Base-by-base conservation (phyloP, 2,113 vertebrate genomes). In the Neofelis nebulosa region DNA sequence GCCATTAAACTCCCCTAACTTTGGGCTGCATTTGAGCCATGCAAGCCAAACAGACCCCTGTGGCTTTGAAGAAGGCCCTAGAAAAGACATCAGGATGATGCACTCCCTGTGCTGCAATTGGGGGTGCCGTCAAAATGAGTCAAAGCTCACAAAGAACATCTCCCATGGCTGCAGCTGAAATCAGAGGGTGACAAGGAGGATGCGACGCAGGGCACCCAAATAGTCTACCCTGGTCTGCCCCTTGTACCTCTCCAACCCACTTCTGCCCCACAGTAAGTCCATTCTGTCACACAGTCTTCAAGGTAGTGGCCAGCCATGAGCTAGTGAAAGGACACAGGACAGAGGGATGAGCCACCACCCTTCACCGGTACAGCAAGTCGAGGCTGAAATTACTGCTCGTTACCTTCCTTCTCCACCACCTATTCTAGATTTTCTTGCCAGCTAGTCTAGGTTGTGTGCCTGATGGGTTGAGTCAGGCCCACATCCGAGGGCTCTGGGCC, bases 21-120 rank as follows among this genome's bases (percentile, higher is more conserved):
- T 80, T 36, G 33, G 63, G 29, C 45, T 84, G 21, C 48, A 5
- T 66, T 36, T n/a, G n/a, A 92, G 38, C n/a, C 55, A 86, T 31
- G 36, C 23, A 65, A 78, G 21, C 23, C 11, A 68, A 31, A 84
- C 33, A 80, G 55, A 81, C 41, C 61, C 48, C 82, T 71, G 29
- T 71, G 36, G 23, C 41, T 66, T 78, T 25, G 15, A 25, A 61
- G 38, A 36, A 86, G 41, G 38, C n/a, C 48, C 18, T 45, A 11
- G 57, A 86, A 84, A 38, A 48, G 85, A 45, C 38, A 81, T 11
- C 21, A 66, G 38, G 74, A 76, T 27, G 48, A 45, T 5, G 6
- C 10, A 15, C 3, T 12, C 45, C 45, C 19, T 7, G 23, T 0
- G 7, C 45, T 66, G 14, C 36, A 65, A 23, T 1, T 21, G 5